Conservation (phyloP, 2,113 vertebrate species). For the Crotalus tigris region DNA sequence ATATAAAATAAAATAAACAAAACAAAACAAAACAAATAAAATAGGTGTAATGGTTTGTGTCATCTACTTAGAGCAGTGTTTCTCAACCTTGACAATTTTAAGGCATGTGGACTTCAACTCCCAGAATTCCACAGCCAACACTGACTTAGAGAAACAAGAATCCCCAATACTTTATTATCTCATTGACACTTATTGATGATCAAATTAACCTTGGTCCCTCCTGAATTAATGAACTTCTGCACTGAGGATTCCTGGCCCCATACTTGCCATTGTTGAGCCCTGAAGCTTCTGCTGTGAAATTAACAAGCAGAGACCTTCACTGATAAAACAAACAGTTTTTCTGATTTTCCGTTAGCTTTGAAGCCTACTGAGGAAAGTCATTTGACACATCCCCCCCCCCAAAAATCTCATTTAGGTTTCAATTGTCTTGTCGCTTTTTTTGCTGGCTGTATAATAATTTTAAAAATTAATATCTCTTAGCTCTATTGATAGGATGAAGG, state of each 20-base stretch:
- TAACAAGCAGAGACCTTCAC: slow-evolving; percentile 20
- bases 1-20: neutral
- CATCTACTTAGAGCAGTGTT: neutral
- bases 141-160: neutral
- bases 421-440: neutral
- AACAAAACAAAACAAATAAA: no score
- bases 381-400: neutral
- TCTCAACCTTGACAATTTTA: no score
- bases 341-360: slow-evolving; percentile 4
- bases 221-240: slow-evolving; percentile 13
- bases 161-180: neutral
- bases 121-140: no score
- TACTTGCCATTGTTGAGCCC: slow-evolving; percentile 18
- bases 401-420: neutral
- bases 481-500: neutral
- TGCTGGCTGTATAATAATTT: neutral
- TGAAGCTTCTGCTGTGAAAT: slow-evolving; percentile 21
- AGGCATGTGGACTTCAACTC: no score
- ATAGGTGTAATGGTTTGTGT: neutral
- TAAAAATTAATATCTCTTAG: slow-evolving; percentile 1
- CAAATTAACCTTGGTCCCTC: slow-evolving; percentile 8
- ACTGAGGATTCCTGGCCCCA: neutral
- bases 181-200: slow-evolving; percentile 14
- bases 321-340: slow-evolving; percentile 16
- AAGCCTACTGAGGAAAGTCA: slow-evolving; percentile 14